Base-by-base conservation (phyloP, 2,113 vertebrate genomes). In the Macaca mulatta region DNA sequence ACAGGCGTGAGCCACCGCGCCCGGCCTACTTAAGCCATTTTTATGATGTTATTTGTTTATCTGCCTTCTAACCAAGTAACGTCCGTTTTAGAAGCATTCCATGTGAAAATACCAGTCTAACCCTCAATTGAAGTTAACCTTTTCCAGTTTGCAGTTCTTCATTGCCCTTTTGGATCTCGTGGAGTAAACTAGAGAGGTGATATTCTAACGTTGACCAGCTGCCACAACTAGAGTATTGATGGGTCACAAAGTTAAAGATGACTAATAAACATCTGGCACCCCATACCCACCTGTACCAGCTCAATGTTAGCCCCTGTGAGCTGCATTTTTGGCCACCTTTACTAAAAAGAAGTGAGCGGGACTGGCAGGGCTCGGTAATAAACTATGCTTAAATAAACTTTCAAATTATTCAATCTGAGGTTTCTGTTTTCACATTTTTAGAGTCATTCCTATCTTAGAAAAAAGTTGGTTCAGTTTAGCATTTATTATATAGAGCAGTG, bases 1-100 rank as follows among this genome's bases (percentile, higher is more conserved):
- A 50, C 48, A 50, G 48, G 48, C 13, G 0, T 50, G 48, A 50
- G 48, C 12, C 48, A 50, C 48, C 2, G 0, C 0, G 48, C 0
- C 48, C 48, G 0, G 48, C 48, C 48, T 70, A 77, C 18, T 59
- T 59, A n/a, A 67, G 61, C 12, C 77, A 40, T 22, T 80, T 72
- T 32, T 10, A 91, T 32, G 69, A 67, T 89, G 25, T 69, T 35
- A 61, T 55, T 55, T 64, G 35, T 16, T 72, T 67, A 50, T 18
- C 43, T 84, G 40, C 55, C 61, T 84, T 57, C 32, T 27, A 45
- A 59, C 9, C 57, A 93, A 78, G 23, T n/a, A 89, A 45, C 6
- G 5, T 25, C 13, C 30, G 23, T 35, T 52, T 77, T 80, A 59
- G 20, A 94, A 74, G 17, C 16, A 23, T 57, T 17, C 13, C 52